phyloP scores from a whole-genome alignment of 2,113 vertebrate genomes.

The Drymodes brunneopygia region DNA sequence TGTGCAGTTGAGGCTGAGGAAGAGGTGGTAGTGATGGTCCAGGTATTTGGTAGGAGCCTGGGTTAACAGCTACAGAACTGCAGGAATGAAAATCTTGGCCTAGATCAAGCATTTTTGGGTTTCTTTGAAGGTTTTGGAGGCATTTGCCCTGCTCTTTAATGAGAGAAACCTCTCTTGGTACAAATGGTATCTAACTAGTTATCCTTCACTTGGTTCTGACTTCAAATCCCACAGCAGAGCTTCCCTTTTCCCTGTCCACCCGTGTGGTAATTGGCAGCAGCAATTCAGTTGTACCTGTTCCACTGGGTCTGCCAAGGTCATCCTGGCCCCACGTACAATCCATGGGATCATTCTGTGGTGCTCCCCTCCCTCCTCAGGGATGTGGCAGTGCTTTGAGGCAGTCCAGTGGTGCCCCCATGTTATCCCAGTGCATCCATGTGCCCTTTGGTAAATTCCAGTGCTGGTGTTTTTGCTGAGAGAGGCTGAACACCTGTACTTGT shows the following conservation, averaged over 20 bases:
- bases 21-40: neutral
- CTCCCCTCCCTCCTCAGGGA: neutral
- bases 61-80: neutral
- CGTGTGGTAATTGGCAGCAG: neutral
- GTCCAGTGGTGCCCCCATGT: rapidly evolving
- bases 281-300: neutral
- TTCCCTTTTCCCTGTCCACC: neutral
- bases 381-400: neutral
- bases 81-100: neutral
- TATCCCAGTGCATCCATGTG: rapidly evolving
- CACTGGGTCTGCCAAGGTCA: neutral
- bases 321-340: neutral
- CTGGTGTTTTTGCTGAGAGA: neutral
- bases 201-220: neutral
- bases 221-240: neutral
- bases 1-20: neutral
- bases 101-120: neutral
- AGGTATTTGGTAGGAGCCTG: neutral
- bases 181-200: neutral
- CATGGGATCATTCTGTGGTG: neutral
- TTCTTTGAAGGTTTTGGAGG: neutral
- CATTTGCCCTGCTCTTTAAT: neutral
- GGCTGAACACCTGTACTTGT: rapidly evolving
- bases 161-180: neutral
- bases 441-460: neutral